These are phyloP conservation scores for Stichodactyla mertensii DNA, from an alignment of 64 coral and sea anemone species.

Conservation along the genomic window DNA sequence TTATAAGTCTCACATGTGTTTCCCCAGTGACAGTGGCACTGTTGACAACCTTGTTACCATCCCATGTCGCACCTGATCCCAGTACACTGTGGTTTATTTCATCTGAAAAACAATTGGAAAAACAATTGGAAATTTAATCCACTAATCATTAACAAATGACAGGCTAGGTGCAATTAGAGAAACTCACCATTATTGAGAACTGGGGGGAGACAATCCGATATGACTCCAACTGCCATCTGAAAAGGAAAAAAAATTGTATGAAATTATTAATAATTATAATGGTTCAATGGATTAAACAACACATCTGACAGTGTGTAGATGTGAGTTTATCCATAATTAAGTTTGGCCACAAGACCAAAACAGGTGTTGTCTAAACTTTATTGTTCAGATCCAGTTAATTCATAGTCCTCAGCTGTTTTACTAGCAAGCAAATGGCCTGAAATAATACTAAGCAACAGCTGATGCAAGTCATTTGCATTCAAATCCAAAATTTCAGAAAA, in stretches of 20 bases:
- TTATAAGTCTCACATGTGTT: conserved; percentile 60
- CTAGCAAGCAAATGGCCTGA: too few species aligned
- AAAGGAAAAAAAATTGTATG: not conserved
- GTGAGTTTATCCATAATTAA: too few species aligned
- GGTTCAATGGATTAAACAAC: not conserved
- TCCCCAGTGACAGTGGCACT: conserved; percentile 43
- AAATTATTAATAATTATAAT: not conserved
- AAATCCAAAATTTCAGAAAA: too few species aligned
- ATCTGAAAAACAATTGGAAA: conserved; percentile 31
- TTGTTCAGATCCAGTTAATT: too few species aligned
- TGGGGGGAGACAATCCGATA: conserved; percentile 78
- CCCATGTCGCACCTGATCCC: conserved; percentile 68
- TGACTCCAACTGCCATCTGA: conserved; percentile 64
- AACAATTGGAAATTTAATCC: not conserved
- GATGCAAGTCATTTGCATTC: too few species aligned
- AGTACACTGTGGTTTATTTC: conserved; percentile 71
- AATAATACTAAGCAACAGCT: too few species aligned
- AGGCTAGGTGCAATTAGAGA: not conserved
- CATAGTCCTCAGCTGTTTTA: too few species aligned
- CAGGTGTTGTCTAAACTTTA: too few species aligned
- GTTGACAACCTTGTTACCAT: conserved; percentile 60
- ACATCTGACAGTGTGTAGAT: too few species aligned
- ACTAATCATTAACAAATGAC: not conserved
- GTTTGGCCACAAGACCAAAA: too few species aligned
- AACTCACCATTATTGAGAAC: conserved; percentile 80